Evolutionary conservation across 2,888 invertebrate genomes (phyloP), one percentile per base, ranked within the genome.

Genomic region (Parthenolecanium corni): DNA sequence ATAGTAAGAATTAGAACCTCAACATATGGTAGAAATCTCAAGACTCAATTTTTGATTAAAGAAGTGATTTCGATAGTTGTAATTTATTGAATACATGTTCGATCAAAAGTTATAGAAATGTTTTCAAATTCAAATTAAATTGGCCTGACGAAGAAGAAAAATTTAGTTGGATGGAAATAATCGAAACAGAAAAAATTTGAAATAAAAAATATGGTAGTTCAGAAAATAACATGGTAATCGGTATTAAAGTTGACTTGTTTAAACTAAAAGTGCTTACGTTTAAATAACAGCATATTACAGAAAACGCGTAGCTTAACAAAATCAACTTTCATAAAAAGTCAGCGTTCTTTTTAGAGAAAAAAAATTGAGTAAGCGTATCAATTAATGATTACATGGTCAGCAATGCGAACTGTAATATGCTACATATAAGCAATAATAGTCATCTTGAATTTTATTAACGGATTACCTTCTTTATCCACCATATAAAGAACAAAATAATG

Each of bases 401-500:
- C 16, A 44, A 44, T 6, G 3, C 4, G 44, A 6, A 18, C 44
- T 31, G 31, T 31, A 31, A 31, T 31, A 31, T 31, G 31, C 31
- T 31, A 25, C 20, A 46, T 47, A 57, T 47, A 61, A 61, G 61
- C 61, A 61, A 36, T 61, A 61, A 61, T 61, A 61, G 49, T 61
- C 18, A 51, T 49, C 46, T n/a, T 16, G 49, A 51, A 47, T 21
- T 49, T 61, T 42, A 57, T 47, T 46, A 57, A 47, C 57, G 51
- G 38, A 49, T 61, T 61, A 61, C 61, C 61, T 61, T 61, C 61
- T 36, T 38, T 24, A 16, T 61, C 61, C 61, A 51, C 47, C 31
- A 58, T 49, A 51, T 61, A 61, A 61, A 57, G 49, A 61, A 61
- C 61, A 31, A 57, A 58, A 36, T 12, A 23, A 47, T 51, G 38